Conservation (phyloP, 2,113 vertebrate genomes). For the Phrynocephalus versicolor region DNA sequence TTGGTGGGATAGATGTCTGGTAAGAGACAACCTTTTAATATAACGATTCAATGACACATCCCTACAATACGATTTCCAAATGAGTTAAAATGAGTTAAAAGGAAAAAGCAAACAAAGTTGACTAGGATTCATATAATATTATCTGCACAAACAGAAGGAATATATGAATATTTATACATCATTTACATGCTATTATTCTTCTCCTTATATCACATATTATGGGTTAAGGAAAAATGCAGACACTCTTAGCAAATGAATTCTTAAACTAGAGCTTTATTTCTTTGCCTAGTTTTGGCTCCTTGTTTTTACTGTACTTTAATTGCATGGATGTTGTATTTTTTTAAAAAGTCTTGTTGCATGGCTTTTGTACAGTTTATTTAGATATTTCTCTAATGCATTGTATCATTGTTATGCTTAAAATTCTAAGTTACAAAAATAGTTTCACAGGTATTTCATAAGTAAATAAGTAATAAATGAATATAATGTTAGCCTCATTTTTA, state of each 20-base stretch:
- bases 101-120: constrained; percentile 14
- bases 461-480: no score
- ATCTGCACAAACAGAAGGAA: constrained; percentile 16
- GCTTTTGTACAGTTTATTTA: background rate
- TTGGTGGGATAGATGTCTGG: background rate
- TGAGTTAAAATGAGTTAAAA: constrained; percentile 7
- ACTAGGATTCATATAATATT: background rate
- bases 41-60: background rate
- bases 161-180: constrained; percentile 24
- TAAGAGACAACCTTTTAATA: background rate
- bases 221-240: background rate
- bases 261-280: background rate
- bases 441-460: background rate
- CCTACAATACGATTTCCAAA: background rate
- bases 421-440: background rate
- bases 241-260: background rate
- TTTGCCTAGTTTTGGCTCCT: background rate
- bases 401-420: background rate
- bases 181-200: constrained; percentile 20
- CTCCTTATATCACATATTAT: background rate
- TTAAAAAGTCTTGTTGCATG: background rate
- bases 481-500: background rate
- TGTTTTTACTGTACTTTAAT: background rate
- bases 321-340: background rate
- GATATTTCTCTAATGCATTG: background rate